These are phyloP conservation scores for Chrysomela aeneicollis DNA, from an alignment of 2,888 invertebrate genomes.

Conservation along the genomic window DNA sequence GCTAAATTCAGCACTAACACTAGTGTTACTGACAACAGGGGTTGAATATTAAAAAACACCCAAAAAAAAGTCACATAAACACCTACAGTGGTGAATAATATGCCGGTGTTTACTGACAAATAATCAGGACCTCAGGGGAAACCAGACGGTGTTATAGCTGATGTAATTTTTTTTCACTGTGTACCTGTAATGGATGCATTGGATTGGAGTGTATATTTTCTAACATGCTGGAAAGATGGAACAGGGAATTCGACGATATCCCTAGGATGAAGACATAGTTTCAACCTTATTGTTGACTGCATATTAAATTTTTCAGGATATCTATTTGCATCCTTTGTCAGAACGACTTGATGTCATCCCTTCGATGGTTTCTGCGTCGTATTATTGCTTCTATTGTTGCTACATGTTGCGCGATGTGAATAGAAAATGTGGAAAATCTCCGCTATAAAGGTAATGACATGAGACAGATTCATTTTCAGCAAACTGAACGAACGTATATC, in stretches of 20 bases:
- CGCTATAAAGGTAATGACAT: neutral
- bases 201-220: too few species aligned
- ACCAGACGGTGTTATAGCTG: too few species aligned
- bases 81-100: too few species aligned
- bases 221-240: neutral
- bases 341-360: neutral
- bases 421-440: neutral
- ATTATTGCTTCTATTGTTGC: conserved; percentile 15
- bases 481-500: neutral
- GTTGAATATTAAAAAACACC: too few species aligned
- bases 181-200: too few species aligned
- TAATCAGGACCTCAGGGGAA: too few species aligned
- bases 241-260: conserved; percentile 15
- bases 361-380: neutral
- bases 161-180: too few species aligned
- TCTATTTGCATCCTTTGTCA: conserved; percentile 7
- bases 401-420: neutral
- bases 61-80: too few species aligned
- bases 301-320: neutral
- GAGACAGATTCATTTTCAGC: neutral
- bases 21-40: too few species aligned
- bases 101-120: too few species aligned
- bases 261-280: conserved; percentile 17
- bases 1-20: too few species aligned
- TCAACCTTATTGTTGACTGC: too few species aligned